These are phyloP conservation scores for Sericinus montela DNA, from an alignment of 2,888 invertebrate species.

Conservation along the genomic window DNA sequence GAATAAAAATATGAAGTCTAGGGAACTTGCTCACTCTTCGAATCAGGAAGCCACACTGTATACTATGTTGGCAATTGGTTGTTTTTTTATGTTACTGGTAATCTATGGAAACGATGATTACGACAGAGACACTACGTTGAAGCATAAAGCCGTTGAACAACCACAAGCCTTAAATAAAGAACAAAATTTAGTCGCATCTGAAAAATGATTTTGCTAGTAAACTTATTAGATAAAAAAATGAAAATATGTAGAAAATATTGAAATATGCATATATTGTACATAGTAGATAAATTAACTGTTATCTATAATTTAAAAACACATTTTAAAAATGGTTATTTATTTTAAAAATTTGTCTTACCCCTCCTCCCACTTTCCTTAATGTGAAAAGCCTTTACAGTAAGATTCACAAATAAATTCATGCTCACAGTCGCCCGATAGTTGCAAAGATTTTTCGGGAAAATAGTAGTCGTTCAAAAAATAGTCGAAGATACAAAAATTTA, in stretches of 20 bases:
- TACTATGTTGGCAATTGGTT: slow-evolving; percentile 35
- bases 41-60: slow-evolving; percentile 48
- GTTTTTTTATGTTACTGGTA: slow-evolving; percentile 39
- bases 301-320: too few relatives aligned
- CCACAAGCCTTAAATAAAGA: not conserved
- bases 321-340: too few relatives aligned
- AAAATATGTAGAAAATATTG: not conserved
- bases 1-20: not conserved
- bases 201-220: not conserved
- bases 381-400: too few relatives aligned
- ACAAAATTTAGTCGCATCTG: not conserved
- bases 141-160: not conserved
- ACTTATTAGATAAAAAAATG: not conserved
- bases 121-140: slow-evolving; percentile 35
- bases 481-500: too few relatives aligned
- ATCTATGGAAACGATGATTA: slow-evolving; percentile 47
- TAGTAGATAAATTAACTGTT: slow-evolving; percentile 21
- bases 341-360: too few relatives aligned
- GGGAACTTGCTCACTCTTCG: not conserved
- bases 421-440: too few relatives aligned
- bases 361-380: too few relatives aligned
- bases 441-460: too few relatives aligned
- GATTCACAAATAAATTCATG: too few relatives aligned
- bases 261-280: slow-evolving; percentile 49
- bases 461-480: too few relatives aligned